phyloP scores from a whole-genome alignment of 2,888 invertebrate genomes.

The Rutpela maculata region DNA sequence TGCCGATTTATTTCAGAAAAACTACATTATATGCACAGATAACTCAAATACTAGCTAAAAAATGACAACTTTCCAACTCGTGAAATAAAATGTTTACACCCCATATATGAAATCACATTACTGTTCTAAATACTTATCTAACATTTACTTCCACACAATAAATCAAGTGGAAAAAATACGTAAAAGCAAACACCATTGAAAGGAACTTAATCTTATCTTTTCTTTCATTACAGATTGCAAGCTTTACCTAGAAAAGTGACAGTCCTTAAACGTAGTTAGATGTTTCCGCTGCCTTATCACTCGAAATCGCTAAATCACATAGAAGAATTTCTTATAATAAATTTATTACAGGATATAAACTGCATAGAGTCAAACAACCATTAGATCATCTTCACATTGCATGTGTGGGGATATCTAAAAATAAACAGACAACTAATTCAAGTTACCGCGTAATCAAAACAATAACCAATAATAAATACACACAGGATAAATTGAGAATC shows the following conservation, averaged over 20 bases:
- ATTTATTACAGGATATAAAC: conserved; percentile 27
- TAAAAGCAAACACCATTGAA: conserved; percentile 14
- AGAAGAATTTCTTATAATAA: conserved; percentile 12
- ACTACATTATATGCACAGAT: too few relatives aligned
- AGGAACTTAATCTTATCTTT: conserved; percentile 23
- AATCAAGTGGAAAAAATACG: conserved; percentile 13
- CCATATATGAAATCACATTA: neutral
- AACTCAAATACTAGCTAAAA: too few relatives aligned
- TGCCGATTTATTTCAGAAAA: too few relatives aligned
- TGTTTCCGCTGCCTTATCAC: conserved; percentile 21
- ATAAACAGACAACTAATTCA: conserved; percentile 27
- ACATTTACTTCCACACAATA: neutral
- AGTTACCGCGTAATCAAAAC: conserved; percentile 26
- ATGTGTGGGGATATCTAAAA: conserved; percentile 27
- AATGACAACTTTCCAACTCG: too few relatives aligned
- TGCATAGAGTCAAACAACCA: neutral
- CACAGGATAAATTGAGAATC: neutral
- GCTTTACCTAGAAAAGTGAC: conserved; percentile 25
- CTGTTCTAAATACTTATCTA: neutral
- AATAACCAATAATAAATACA: conserved; percentile 3
- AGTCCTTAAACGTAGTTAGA: conserved; percentile 1
- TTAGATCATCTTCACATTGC: conserved; percentile 10
- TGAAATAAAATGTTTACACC: neutral
- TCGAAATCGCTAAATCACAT: conserved; percentile 5
- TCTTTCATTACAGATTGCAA: conserved; percentile 21